Conservation (phyloP, 2,113 vertebrate genomes). For the Sorex fumeus region DNA sequence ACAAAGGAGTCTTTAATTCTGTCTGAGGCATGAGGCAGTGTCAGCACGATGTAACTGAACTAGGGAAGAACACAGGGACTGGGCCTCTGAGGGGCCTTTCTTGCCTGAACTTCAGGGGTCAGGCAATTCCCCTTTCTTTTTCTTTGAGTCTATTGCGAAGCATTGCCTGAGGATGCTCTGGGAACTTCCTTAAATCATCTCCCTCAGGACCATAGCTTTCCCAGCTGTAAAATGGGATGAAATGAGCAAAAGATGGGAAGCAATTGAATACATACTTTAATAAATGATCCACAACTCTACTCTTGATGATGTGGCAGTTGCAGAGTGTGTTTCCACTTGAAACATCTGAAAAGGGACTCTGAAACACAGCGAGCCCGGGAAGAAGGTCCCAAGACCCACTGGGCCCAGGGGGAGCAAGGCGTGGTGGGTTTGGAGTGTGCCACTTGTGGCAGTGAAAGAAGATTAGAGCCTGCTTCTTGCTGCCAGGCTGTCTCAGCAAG, state of each 20-base stretch:
- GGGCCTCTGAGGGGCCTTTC: background rate
- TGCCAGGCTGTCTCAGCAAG: background rate
- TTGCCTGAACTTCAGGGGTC: background rate
- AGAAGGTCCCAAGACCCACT: too few relatives aligned
- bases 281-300: background rate
- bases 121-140: background rate
- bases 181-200: background rate
- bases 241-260: background rate
- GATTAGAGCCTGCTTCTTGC: background rate
- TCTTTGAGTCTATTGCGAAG: constrained; percentile 18
- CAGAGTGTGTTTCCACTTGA: background rate
- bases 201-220: constrained; percentile 44
- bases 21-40: background rate
- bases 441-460: background rate
- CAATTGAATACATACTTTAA: too few relatives aligned
- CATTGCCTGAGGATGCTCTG: background rate
- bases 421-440: background rate
- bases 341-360: background rate
- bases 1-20: constrained; percentile 39
- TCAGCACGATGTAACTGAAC: constrained; percentile 24
- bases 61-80: constrained; percentile 39
- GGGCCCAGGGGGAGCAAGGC: background rate
- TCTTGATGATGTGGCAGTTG: background rate
- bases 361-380: background rate
- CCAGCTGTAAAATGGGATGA: constrained; percentile 43